Evolutionary conservation across 1,140 invertebrate species (phyloP), one percentile per base, ranked within the genome.

Genomic region (Lordiphosa mommai): DNA sequence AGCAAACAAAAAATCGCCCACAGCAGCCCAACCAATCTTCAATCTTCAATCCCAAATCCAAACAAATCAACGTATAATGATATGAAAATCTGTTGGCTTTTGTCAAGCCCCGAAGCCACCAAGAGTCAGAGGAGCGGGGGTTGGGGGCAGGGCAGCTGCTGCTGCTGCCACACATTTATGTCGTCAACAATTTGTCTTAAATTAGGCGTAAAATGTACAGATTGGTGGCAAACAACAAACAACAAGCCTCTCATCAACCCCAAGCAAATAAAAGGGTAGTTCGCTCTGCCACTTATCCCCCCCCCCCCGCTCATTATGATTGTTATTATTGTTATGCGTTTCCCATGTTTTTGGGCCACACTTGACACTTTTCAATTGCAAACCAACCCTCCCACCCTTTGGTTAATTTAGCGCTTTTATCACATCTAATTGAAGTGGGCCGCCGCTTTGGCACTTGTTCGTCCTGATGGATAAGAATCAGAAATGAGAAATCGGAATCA

Each of bases 181-280:
- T 72, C 69, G 69, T 72, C 74, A 79, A 80, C 76, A 82, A 82
- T 82, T 82, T 84, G 77, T 80, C 76, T 82, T 76, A 82, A 82
- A 82, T 82, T 82, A 82, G 77, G 76, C 76, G 77, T 82, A 82
- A 82, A 82, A 82, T 82, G 55, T 56, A 74, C 76, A 82, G 76
- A 82, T 82, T 82, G 76, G 52, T 50, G 61, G 38, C 64, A 55
- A 34, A 69, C 53, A 17, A 17, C 16, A 17, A 17, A 52, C 52
- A 70, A 77, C 46, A 72, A 70, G 38, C 38, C 29, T 12, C 50
- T 69, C 67, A 70, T 66, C 69, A 72, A 23, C 34, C 49, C 30
- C 59, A 65, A 40, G 23, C 44, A 71, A 80, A 80, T 74, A 55
- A 80, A 82, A 82, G 74, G 65, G 70, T 80, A 82, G 76, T 64